Evolutionary conservation across 2,797 vertebrate species (phyloP).

Genomic region (Rachycentron canadum): DNA sequence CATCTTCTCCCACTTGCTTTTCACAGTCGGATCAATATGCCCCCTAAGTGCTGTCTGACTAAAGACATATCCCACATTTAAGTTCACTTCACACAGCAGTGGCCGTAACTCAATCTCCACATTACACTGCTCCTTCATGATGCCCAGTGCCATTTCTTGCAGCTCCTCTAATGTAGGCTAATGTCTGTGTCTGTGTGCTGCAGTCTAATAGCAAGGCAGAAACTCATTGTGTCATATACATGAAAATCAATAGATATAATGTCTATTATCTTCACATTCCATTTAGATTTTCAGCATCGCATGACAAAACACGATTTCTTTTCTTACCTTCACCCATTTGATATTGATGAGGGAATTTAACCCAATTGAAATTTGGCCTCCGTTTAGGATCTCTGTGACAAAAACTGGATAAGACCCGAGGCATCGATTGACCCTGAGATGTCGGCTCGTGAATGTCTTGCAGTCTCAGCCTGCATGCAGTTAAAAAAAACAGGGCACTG

Average conservation of each 20-base stretch:
- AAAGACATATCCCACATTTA: slow-evolving; percentile 79
- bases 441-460: not conserved
- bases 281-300: slow-evolving; percentile 2
- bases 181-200: slow-evolving; percentile 34
- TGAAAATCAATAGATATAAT: slow-evolving; percentile 9
- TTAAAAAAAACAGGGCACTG: not conserved
- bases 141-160: slow-evolving; percentile 55
- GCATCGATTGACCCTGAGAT: not conserved
- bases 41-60: slow-evolving; percentile 75
- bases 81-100: slow-evolving; percentile 66
- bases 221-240: not conserved
- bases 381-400: not conserved
- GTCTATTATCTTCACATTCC: slow-evolving; percentile 10
- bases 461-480: not conserved
- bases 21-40: slow-evolving; percentile 72
- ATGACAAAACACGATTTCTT: not conserved
- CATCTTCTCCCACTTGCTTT: slow-evolving; percentile 61
- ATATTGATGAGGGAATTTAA: slow-evolving; percentile 11
- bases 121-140: slow-evolving; percentile 52
- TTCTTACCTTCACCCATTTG: not conserved
- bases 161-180: slow-evolving; percentile 57
- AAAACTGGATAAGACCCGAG: not conserved
- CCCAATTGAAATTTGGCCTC: not conserved
- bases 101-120: slow-evolving; percentile 69
- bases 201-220: slow-evolving; percentile 15